Percentiles rank a stretch among this genome's conserved stretches.
Evolutionary conservation across 1,140 invertebrate species (phyloP).

Genomic region (Telenomus remus): DNA sequence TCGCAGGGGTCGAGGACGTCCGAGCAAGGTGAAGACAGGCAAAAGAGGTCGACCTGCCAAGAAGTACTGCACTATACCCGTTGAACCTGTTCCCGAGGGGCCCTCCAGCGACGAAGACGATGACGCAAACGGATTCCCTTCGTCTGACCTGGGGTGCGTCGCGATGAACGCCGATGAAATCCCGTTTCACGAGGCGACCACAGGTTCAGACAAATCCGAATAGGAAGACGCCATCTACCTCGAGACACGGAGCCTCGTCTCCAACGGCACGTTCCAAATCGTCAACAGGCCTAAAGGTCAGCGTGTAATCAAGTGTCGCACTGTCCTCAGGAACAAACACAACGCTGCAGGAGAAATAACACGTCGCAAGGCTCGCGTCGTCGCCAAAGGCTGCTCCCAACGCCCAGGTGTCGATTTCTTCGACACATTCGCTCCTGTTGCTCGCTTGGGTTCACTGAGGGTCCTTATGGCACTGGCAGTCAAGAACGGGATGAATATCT

Average conservation of each 20-base stretch:
- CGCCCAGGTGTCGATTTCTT: constrained; percentile 41
- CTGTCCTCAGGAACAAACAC: constrained; percentile 29
- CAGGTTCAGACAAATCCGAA: constrained; percentile 4
- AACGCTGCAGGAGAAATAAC: not conserved
- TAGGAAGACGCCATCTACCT: constrained; percentile 10
- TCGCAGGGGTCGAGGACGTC: not conserved
- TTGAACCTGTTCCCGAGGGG: not conserved
- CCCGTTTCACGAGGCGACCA: not conserved
- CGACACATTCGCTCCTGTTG: constrained; percentile 50
- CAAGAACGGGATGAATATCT: constrained; percentile 16
- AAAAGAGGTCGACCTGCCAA: not conserved
- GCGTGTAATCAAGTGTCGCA: constrained; percentile 13
- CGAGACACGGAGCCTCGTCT: constrained; percentile 12
- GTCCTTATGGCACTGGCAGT: constrained; percentile 17
- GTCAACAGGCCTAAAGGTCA: not conserved
- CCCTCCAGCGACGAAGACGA: not conserved
- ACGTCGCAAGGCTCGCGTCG: constrained; percentile 45
- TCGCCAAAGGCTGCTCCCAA: constrained; percentile 51
- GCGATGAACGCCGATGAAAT: constrained; percentile 10
- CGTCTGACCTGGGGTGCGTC: not conserved
- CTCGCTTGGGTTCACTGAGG: constrained; percentile 17
- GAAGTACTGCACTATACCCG: not conserved
- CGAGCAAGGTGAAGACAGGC: not conserved
- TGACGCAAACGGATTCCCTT: not conserved
- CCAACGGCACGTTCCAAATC: constrained; percentile 10